A percentile compares a stretch with the other conserved stretches of the same genome.
Evolutionary conservation across 2,113 vertebrate species (phyloP).

Genomic region (Strigops habroptila): DNA sequence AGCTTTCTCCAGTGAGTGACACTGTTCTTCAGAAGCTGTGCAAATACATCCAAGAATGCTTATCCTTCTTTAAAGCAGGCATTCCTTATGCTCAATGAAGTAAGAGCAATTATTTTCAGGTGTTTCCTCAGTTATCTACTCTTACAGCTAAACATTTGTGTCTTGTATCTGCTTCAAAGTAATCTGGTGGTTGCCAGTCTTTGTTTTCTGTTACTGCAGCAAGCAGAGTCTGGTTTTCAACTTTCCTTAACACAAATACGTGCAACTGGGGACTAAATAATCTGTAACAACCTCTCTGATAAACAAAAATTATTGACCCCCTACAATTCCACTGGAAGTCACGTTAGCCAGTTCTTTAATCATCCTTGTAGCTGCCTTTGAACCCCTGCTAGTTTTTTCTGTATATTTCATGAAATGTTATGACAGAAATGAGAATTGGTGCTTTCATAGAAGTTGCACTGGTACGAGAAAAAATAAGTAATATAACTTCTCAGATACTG

Average conservation of each 20-base stretch:
- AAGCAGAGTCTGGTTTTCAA: background rate
- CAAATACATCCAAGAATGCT: slow-evolving; percentile 28
- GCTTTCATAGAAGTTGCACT: background rate
- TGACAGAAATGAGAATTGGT: slow-evolving; percentile 1
- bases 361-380: background rate
- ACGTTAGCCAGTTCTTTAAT: background rate
- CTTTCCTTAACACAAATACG: background rate
- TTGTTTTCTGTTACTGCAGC: background rate
- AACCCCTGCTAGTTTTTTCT: background rate
- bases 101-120: slow-evolving; percentile 41
- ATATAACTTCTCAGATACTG: background rate
- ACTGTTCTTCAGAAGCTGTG: slow-evolving; percentile 44
- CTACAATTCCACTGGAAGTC: background rate
- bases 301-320: background rate
- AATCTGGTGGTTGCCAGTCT: background rate
- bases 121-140: background rate
- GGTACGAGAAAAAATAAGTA: background rate
- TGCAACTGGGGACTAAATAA: background rate
- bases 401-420: background rate
- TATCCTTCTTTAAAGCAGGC: slow-evolving; percentile 58
- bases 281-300: background rate
- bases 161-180: background rate
- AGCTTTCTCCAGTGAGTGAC: background rate
- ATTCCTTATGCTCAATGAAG: slow-evolving; percentile 19
- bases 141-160: background rate